phyloP scores from a whole-genome alignment of 2,888 invertebrate genomes.

The Pammene fasciana region DNA sequence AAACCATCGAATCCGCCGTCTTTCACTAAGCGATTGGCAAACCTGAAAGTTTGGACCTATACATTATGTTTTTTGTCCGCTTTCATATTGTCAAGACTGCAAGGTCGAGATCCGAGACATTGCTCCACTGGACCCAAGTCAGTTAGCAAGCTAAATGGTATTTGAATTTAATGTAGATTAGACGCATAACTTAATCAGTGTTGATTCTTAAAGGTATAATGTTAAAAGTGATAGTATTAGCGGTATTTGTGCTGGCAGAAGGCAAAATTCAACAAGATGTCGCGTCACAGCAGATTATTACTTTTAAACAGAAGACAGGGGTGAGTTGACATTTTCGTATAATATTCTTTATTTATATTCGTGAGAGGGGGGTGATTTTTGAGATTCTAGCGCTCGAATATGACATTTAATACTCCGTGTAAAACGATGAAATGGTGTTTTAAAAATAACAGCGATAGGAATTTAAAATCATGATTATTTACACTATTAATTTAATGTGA shows the following conservation, averaged over 20 bases:
- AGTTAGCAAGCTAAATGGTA: conserved; percentile 24
- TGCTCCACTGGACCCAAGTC: conserved; percentile 28
- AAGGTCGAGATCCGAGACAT: conserved; percentile 25
- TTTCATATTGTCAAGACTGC: conserved; percentile 34
- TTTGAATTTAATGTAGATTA: conserved; percentile 23
- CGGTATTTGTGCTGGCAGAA: neutral
- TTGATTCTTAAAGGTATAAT: conserved; percentile 4
- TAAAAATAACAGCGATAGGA: too few relatives aligned
- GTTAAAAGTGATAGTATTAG: conserved; percentile 19
- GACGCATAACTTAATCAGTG: conserved; percentile 16
- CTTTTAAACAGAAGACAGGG: conserved; percentile 34
- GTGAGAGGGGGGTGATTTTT: too few relatives aligned
- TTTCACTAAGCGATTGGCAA: conserved; percentile 30
- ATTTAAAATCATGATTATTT: too few relatives aligned
- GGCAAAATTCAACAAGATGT: conserved; percentile 32
- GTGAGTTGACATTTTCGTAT: conserved; percentile 14
- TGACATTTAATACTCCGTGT: too few relatives aligned
- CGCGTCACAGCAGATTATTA: conserved; percentile 36
- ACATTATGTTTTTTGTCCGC: conserved; percentile 36
- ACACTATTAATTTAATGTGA: too few relatives aligned
- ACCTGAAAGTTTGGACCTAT: conserved; percentile 34
- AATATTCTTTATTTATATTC: too few relatives aligned
- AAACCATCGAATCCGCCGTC: conserved; percentile 3
- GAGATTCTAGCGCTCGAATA: too few relatives aligned
- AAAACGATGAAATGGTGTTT: too few relatives aligned